phyloP scores from a whole-genome alignment of 1,140 invertebrate genomes.

The Homalodisca vitripennis region DNA sequence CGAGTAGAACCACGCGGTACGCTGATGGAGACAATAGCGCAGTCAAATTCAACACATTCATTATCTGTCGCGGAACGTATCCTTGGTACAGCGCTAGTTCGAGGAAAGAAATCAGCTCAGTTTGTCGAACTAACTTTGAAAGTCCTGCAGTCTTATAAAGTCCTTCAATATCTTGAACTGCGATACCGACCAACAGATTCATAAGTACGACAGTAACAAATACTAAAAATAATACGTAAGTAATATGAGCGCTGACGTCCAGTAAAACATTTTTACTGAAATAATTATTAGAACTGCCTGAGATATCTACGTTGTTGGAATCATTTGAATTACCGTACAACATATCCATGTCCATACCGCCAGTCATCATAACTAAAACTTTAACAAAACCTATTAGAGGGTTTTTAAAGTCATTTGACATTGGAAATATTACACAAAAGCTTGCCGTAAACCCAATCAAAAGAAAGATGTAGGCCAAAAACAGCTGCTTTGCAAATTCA shows the following conservation, averaged over 20 bases:
- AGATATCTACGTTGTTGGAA: too few relatives aligned
- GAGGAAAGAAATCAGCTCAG: background rate
- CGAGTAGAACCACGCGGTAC: too few relatives aligned
- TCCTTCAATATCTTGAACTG: background rate
- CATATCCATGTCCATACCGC: too few relatives aligned
- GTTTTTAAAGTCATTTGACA: too few relatives aligned
- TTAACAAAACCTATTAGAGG: too few relatives aligned
- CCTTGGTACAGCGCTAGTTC: background rate
- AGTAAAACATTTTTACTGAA: background rate
- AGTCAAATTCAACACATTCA: background rate
- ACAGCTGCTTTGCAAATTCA: too few relatives aligned
- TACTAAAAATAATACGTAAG: background rate
- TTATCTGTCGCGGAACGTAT: background rate
- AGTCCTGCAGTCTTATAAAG: background rate
- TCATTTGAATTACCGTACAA: too few relatives aligned
- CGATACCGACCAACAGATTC: background rate
- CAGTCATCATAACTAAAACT: too few relatives aligned
- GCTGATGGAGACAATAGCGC: background rate
- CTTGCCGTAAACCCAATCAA: too few relatives aligned
- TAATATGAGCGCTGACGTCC: background rate
- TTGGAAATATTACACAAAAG: too few relatives aligned
- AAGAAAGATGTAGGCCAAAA: too few relatives aligned
- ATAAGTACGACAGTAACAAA: background rate
- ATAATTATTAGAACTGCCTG: too few relatives aligned
- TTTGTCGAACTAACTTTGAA: background rate